Base-by-base conservation (phyloP, 1,140 invertebrate species). In the Papilio dardanus region DNA sequence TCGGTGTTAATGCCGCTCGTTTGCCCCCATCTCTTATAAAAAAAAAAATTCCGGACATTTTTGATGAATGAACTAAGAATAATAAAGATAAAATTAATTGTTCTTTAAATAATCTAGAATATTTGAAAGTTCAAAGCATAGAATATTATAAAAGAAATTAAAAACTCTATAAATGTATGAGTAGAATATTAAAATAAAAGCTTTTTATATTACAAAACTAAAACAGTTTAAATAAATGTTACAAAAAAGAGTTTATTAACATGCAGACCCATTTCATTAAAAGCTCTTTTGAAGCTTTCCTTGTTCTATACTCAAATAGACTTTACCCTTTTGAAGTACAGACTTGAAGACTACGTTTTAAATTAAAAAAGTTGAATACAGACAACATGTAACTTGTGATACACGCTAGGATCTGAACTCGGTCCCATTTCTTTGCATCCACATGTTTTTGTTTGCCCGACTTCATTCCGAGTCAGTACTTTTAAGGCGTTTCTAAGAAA, bases 341-440 rank as follows among this genome's bases (percentile, higher is more conserved):
- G 30, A 68, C 66, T 68, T 68, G 66, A 42, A 40, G 33, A 69
- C 67, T 37, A 19, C 67, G 67, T 40, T 69, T 69, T 69, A 35
- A 69, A 69, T 37, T 35, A 69, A 69, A 69, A 69, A 69, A 69
- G 67, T 69, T 69, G 67, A 69, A 69, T 69, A 21, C 67, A 40
- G 33, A 5, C 30, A 19, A 67, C 3, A 67, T 69, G 67, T 69
- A 69, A 69, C 33, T 69, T 40, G 67, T 16, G 54, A 10, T 33
- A 35, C 35, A 69, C n/a, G 19, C 31, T 69, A 24, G 19, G 10
- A 21, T 42, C n/a, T 66, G 31, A 37, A 40, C 31, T 35, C 67
- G 21, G 21, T 35, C 33, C 7, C 67, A 69, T 69, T 69, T 69
- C 67, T 69, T 35, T 69, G n/a, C n/a, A 24, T 40, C 19, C 31